Evolutionary conservation across 2,113 vertebrate genomes (phyloP).

Genomic region (Corythornis cristatus): DNA sequence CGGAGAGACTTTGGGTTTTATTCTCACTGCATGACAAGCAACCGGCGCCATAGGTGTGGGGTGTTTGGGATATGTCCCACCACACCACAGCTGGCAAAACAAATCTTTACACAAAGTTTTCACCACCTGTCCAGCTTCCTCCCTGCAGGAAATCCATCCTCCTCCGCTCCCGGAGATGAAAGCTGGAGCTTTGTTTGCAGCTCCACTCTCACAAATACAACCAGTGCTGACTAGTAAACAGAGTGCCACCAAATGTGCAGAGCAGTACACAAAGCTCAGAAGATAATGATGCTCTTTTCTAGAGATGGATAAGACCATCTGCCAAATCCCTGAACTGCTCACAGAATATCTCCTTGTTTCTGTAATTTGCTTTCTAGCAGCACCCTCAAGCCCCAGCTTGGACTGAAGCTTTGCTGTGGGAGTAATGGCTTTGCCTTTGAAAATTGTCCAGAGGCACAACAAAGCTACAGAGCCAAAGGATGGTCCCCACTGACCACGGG

Average conservation of each 20-base stretch:
- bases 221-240: neutral
- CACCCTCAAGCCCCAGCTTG: neutral
- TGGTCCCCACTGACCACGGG: neutral
- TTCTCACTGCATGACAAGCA: neutral
- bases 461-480: neutral
- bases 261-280: neutral
- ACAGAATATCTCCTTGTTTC: neutral
- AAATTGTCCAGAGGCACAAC: neutral
- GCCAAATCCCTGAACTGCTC: neutral
- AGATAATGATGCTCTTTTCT: neutral
- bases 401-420: neutral
- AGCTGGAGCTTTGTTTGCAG: constrained; percentile 26
- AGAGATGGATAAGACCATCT: neutral
- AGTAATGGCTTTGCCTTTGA: neutral
- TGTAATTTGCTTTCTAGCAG: neutral
- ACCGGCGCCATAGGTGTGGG: neutral
- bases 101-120: neutral
- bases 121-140: constrained; percentile 17
- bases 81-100: constrained; percentile 24
- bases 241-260: neutral
- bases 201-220: neutral
- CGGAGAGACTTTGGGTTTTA: neutral
- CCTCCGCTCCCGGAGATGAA: accelerated
- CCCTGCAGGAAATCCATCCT: constrained; percentile 37
- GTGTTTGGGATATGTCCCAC: neutral